Conservation (phyloP, 2,113 vertebrate species). For the Pachyramphus minor region DNA sequence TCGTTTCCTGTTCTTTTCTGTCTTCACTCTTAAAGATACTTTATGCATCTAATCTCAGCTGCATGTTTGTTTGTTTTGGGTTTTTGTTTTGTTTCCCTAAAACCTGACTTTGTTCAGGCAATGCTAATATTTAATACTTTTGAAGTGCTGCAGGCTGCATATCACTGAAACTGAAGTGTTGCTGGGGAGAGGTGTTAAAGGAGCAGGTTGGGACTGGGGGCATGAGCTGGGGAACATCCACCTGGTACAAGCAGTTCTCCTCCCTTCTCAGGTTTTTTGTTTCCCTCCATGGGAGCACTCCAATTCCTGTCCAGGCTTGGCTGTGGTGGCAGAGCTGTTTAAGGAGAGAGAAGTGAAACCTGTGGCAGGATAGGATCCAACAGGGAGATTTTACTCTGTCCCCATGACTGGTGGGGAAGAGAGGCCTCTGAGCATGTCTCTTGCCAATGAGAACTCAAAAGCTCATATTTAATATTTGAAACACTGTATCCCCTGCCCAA, state of each 20-base stretch:
- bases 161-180: neutral
- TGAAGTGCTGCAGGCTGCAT: neutral
- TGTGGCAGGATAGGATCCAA: neutral
- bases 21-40: neutral
- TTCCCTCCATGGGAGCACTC: neutral
- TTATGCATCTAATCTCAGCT: neutral
- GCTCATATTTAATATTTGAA: fast-evolving
- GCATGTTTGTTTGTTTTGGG: neutral
- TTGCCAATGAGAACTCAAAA: neutral
- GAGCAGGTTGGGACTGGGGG: neutral
- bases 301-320: neutral
- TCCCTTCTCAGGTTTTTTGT: neutral
- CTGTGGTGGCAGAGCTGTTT: neutral
- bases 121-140: neutral
- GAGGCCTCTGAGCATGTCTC: neutral
- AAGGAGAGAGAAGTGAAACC: neutral
- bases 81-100: neutral
- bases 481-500: neutral
- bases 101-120: neutral
- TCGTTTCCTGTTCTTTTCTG: neutral
- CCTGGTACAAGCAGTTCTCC: neutral
- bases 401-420: neutral
- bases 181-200: neutral
- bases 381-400: neutral
- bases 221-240: neutral